Evolutionary conservation across 2,888 invertebrate species (phyloP), one percentile per base, ranked within the genome.

Genomic region (Ischnus inquisitorius): DNA sequence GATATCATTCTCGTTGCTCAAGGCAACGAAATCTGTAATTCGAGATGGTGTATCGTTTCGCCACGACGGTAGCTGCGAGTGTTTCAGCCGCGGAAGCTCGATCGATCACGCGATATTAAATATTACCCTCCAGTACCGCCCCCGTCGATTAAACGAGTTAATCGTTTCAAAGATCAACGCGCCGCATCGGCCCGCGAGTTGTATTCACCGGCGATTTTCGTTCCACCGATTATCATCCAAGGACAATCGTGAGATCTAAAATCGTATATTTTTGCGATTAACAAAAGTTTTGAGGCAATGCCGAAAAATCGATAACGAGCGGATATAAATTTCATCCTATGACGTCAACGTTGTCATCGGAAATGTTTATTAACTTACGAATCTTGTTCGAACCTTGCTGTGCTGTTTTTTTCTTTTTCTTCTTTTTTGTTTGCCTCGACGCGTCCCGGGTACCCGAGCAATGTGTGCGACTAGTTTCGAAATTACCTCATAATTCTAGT

Each of bases 291-390:
- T 22, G 1, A 72, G n/a, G 12, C 28, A 48, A 77, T 43, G n/a
- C 6, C n/a, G 62, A 34, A 28, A 48, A 62, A 68, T 54, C 28
- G 22, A 54, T 72, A 57, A 69, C n/a, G 43, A 69, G 8, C n/a
- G 43, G 41, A 34, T 34, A 68, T 16, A 54, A 79, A 54, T 79
- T 79, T 79, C 10, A 34, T 72, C 74, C 64, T 51, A 83, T 83
- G 76, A 83, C 79, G 76, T 71, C 65, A 79, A 25, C 60, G 60
- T 60, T 60, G 64, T 75, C 72, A 51, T 62, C 67, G 69, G 64
- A 72, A 72, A 28, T 71, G 74, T 79, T 64, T 48, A 68, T 75
- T 48, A 39, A 41, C 5, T 14, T 28, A n/a, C n/a, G 57, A 54
- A 34, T 39, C 19, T 57, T 14, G 14, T 51, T 48, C 6, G 10